phyloP scores from a whole-genome alignment of 2,797 vertebrate species.

The Sardinella longiceps region DNA sequence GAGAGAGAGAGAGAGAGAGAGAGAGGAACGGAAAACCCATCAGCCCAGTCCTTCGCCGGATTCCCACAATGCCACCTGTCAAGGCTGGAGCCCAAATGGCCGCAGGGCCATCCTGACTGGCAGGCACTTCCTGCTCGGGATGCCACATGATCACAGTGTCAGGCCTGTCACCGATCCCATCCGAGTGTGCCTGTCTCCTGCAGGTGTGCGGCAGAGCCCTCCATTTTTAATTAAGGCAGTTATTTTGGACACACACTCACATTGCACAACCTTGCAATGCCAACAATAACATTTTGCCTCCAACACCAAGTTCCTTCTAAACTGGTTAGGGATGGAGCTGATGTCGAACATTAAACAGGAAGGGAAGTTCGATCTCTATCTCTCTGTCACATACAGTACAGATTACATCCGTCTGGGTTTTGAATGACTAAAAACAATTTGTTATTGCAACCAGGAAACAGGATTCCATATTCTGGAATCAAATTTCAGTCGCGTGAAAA shows the following conservation, averaged over 20 bases:
- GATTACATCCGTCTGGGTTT: neutral
- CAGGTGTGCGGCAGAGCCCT: constrained; percentile 4
- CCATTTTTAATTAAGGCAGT: constrained; percentile 16
- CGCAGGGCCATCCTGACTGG: constrained; percentile 45
- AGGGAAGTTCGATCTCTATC: neutral
- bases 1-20: neutral
- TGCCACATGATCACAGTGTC: constrained; percentile 52
- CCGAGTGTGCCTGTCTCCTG: neutral
- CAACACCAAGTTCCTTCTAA: neutral
- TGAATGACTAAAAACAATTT: neutral
- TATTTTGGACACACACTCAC: constrained; percentile 9
- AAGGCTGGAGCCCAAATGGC: constrained; percentile 49
- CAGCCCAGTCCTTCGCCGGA: constrained; percentile 66
- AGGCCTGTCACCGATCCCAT: neutral
- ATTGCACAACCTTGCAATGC: constrained; percentile 6
- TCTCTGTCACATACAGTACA: neutral
- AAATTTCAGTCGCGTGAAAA: neutral
- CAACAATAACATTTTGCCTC: neutral
- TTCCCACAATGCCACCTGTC: constrained; percentile 72
- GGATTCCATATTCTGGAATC: constrained; percentile 1
- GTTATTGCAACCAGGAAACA: neutral
- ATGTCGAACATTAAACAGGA: neutral
- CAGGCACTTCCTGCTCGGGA: constrained; percentile 54
- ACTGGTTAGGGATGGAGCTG: neutral
- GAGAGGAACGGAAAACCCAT: constrained; percentile 44